phyloP scores from a whole-genome alignment of 2,797 vertebrate genomes.

The Notolepis coatsorum region DNA sequence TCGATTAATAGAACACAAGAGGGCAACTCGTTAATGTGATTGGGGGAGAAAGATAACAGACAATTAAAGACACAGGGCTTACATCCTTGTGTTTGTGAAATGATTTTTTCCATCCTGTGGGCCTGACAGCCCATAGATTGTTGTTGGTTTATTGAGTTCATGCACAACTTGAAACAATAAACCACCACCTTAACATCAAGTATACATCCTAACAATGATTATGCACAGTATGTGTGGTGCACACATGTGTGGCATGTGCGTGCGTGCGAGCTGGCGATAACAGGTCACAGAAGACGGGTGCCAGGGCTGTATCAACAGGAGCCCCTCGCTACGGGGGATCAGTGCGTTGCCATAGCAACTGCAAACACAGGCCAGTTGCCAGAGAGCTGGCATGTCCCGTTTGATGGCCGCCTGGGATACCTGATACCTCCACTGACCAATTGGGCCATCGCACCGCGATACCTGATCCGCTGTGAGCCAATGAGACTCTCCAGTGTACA shows the following conservation, averaged over 20 bases:
- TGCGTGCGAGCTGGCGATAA: constrained; percentile 18
- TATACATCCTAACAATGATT: constrained; percentile 34
- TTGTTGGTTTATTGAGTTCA: constrained; percentile 5
- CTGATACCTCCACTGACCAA: constrained; percentile 56
- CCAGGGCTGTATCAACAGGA: constrained; percentile 48
- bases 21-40: constrained; percentile 37
- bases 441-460: constrained; percentile 40
- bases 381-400: constrained; percentile 51
- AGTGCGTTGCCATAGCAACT: constrained; percentile 56
- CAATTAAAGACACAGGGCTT: constrained; percentile 60
- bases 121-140: constrained; percentile 55
- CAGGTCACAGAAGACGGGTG: constrained; percentile 3
- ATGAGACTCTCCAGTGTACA: constrained; percentile 44
- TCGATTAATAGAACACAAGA: constrained; percentile 30
- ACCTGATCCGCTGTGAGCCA: constrained; percentile 67
- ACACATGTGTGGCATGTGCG: background rate
- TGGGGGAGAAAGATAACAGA: constrained; percentile 55
- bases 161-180: constrained; percentile 42
- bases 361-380: constrained; percentile 65
- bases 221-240: constrained; percentile 23
- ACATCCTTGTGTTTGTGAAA: constrained; percentile 42
- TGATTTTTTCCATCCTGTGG: constrained; percentile 48
- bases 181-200: constrained; percentile 12
- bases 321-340: constrained; percentile 19
- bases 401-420: constrained; percentile 54